Evolutionary conservation across 2,888 invertebrate genomes (phyloP).

Genomic region (Plebejus melissa): DNA sequence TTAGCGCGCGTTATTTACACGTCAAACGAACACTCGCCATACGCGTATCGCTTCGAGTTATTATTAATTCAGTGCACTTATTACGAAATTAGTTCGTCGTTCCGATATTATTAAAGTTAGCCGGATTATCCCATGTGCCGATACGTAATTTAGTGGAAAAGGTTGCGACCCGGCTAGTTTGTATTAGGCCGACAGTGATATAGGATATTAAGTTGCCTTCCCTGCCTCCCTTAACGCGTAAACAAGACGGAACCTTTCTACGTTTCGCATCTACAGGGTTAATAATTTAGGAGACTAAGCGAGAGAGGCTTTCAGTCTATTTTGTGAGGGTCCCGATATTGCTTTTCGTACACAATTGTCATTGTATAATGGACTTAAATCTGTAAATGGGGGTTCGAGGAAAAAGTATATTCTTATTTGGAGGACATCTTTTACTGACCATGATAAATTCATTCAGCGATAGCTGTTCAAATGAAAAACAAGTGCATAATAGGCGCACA

Average conservation of each 20-base stretch:
- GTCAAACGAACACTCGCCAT: conserved; percentile 20
- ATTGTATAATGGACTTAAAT: conserved; percentile 37
- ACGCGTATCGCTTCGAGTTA: conserved; percentile 30
- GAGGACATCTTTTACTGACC: neutral
- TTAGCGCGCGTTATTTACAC: conserved; percentile 32
- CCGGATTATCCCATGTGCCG: conserved; percentile 71
- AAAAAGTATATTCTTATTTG: conserved; percentile 20
- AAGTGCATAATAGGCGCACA: neutral
- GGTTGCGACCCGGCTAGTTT: conserved; percentile 76
- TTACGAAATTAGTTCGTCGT: conserved; percentile 52
- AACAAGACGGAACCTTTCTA: conserved; percentile 76
- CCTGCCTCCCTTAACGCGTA: conserved; percentile 75
- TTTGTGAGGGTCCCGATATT: conserved; percentile 58
- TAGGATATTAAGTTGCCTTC: conserved; percentile 76
- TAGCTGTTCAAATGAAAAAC: neutral
- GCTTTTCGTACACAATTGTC: conserved; percentile 59
- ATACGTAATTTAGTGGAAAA: conserved; percentile 78
- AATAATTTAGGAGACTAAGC: conserved; percentile 76
- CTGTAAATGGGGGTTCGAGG: conserved; percentile 24
- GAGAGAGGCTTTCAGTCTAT: conserved; percentile 60
- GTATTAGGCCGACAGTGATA: conserved; percentile 76
- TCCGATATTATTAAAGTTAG: conserved; percentile 66
- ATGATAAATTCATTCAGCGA: conserved; percentile 1
- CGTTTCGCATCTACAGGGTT: conserved; percentile 72
- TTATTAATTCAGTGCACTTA: conserved; percentile 54